phyloP scores from a whole-genome alignment of 2,888 invertebrate species.

The Harmothoe impar region DNA sequence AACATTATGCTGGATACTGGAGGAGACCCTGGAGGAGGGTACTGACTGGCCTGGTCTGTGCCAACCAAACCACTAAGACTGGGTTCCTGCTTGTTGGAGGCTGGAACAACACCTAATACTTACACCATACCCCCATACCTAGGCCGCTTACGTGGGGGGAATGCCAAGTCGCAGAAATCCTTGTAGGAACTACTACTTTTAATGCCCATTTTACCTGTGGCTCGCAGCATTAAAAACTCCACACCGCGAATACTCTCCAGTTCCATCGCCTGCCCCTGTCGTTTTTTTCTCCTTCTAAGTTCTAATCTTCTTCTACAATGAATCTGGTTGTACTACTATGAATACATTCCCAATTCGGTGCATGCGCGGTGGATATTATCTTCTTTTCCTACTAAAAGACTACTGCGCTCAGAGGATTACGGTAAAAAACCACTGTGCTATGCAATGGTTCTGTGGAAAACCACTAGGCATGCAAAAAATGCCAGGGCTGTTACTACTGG shows the following conservation, averaged over 20 bases:
- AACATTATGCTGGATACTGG: too few relatives aligned
- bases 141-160: constrained; percentile 28
- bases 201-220: constrained; percentile 39
- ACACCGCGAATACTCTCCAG: not conserved
- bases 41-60: not conserved
- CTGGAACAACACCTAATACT: not conserved
- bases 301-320: not conserved
- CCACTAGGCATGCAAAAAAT: not conserved
- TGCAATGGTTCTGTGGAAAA: not conserved
- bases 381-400: not conserved
- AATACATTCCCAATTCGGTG: not conserved
- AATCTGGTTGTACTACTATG: constrained; percentile 7
- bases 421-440: not conserved
- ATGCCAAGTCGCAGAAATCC: constrained; percentile 32
- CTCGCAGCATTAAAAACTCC: not conserved
- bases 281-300: not conserved
- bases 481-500: not conserved
- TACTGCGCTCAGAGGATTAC: constrained; percentile 7
- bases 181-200: not conserved
- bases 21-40: not conserved
- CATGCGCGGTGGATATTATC: not conserved
- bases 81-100: not conserved
- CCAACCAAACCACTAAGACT: not conserved
- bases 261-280: not conserved
- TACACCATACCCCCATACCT: not conserved